Conservation (phyloP, 2,113 vertebrate genomes). For the Columba janthina region DNA sequence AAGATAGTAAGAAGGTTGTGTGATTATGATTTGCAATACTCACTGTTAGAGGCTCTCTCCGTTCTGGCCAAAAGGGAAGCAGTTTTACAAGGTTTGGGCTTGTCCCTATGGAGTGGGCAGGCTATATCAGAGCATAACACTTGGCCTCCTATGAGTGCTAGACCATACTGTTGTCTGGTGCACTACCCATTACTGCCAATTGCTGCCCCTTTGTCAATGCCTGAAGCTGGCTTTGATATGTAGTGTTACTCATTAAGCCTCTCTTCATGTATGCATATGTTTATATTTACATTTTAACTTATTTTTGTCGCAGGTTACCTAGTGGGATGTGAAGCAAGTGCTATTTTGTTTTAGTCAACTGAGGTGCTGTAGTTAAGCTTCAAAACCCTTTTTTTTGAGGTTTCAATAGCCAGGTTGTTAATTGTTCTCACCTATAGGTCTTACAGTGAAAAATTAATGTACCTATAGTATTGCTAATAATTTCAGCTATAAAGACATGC, state of each 20-base stretch:
- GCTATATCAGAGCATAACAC: neutral
- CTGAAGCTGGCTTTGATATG: neutral
- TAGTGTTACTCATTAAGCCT: neutral
- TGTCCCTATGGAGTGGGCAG: neutral
- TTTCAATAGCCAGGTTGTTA: neutral
- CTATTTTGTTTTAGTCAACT: neutral
- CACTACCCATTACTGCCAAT: neutral
- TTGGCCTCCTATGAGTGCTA: neutral
- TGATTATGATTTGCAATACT: neutral
- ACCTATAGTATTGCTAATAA: neutral
- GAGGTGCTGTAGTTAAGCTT: neutral
- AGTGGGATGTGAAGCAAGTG: neutral
- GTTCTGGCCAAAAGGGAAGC: neutral
- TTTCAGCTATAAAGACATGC: neutral
- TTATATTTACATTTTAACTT: neutral
- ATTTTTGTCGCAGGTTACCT: neutral
- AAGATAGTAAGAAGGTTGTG: neutral
- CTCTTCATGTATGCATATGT: neutral
- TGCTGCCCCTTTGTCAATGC: neutral
- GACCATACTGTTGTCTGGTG: neutral
- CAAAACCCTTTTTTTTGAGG: neutral
- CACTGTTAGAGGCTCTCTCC: accelerated
- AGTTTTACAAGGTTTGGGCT: neutral
- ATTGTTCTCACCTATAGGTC: neutral
- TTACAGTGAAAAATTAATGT: neutral